phyloP scores from a whole-genome alignment of 2,888 invertebrate genomes.

The Gari tellinella region DNA sequence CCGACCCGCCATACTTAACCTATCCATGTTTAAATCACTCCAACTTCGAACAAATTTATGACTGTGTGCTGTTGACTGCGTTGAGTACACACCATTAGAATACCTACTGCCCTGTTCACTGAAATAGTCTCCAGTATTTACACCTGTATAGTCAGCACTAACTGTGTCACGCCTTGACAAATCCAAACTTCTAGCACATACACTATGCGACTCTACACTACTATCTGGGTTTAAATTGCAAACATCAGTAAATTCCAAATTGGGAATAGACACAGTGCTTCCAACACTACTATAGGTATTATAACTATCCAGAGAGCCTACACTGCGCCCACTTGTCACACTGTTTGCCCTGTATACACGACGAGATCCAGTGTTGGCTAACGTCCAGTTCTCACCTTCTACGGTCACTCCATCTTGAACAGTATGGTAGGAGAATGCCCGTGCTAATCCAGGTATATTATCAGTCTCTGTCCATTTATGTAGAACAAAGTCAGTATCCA shows the following conservation, averaged over 20 bases:
- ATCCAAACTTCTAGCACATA: constrained; percentile 35
- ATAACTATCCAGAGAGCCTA: constrained; percentile 38
- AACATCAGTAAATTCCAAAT: constrained; percentile 63
- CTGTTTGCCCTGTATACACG: constrained; percentile 52
- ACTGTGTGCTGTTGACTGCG: constrained; percentile 6
- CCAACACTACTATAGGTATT: constrained; percentile 40
- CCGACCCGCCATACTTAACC: constrained; percentile 49
- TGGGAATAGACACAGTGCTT: constrained; percentile 33
- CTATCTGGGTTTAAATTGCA: constrained; percentile 44
- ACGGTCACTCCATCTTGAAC: constrained; percentile 45
- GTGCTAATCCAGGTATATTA: constrained; percentile 48
- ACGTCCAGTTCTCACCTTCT: constrained; percentile 54
- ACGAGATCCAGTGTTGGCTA: constrained; percentile 48
- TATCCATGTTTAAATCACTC: constrained; percentile 54
- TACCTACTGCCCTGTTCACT: too few species aligned
- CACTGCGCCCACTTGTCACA: constrained; percentile 43
- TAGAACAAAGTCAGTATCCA: constrained; percentile 53
- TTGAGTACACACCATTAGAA: constrained; percentile 11
- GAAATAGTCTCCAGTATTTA: too few species aligned
- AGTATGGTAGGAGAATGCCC: constrained; percentile 20
- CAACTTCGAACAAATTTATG: constrained; percentile 46
- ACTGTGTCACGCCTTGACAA: constrained; percentile 51
- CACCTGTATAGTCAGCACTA: neutral
- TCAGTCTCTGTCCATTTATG: constrained; percentile 50
- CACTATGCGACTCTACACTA: constrained; percentile 39